Evolutionary conservation across 1,140 invertebrate species (phyloP).

Genomic region (Bradysia coprophila): DNA sequence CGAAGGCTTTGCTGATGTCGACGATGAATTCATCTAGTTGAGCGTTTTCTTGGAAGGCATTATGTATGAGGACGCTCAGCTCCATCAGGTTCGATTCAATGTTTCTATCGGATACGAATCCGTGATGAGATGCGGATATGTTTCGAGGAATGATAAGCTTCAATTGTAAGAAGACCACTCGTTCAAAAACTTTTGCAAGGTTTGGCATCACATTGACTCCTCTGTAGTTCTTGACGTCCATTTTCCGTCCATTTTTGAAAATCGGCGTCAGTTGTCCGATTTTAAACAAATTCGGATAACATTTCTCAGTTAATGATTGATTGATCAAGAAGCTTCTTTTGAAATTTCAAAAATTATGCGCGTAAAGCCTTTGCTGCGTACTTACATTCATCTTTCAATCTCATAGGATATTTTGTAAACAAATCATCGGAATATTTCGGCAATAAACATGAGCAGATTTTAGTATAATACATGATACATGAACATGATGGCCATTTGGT

Average conservation of each 20-base stretch:
- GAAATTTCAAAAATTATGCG: too few species aligned
- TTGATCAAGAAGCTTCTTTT: not conserved
- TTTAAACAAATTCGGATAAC: not conserved
- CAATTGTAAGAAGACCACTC: not conserved
- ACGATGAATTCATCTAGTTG: not conserved
- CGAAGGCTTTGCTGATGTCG: not conserved
- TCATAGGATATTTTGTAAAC: too few species aligned
- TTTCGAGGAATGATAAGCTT: not conserved
- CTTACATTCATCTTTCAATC: too few species aligned
- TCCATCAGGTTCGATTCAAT: not conserved
- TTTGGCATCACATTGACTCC: too few species aligned
- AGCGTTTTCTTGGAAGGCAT: not conserved
- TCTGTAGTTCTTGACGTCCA: not conserved
- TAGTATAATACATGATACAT: too few species aligned
- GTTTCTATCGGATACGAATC: not conserved
- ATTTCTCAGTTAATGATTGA: not conserved
- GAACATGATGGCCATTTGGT: too few species aligned
- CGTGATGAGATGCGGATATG: not conserved
- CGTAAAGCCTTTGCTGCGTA: too few species aligned
- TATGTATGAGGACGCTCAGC: not conserved
- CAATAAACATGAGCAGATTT: too few species aligned
- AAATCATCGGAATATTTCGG: too few species aligned
- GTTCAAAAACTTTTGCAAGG: too few species aligned
- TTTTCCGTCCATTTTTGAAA: not conserved
- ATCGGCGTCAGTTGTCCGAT: not conserved